Conservation (phyloP, 1,140 invertebrate species). For the Temnothorax nylanderi region DNA sequence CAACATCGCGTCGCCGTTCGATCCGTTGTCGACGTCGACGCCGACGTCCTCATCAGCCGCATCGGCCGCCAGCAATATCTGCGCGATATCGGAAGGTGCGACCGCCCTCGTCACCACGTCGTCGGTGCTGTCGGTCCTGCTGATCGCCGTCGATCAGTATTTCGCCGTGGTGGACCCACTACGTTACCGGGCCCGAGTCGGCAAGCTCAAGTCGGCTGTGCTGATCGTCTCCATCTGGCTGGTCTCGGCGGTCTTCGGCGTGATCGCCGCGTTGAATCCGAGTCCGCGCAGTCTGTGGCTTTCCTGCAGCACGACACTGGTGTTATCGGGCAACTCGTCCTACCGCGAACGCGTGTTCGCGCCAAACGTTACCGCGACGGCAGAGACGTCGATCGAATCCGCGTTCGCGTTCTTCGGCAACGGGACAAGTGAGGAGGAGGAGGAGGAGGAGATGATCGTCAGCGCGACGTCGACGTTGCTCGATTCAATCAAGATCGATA, state of each 20-base stretch:
- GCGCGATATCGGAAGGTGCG: constrained; percentile 79
- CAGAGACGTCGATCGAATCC: not conserved
- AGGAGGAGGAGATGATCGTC: not conserved
- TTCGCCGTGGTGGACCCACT: constrained; percentile 95
- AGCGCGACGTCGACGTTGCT: not conserved
- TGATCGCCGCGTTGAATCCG: constrained; percentile 85
- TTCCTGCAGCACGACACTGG: constrained; percentile 78
- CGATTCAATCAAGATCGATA: not conserved
- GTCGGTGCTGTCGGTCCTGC: constrained; percentile 90
- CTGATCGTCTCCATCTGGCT: constrained; percentile 90
- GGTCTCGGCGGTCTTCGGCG: constrained; percentile 87
- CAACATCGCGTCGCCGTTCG: constrained; percentile 1
- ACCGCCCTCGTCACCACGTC: constrained; percentile 81
- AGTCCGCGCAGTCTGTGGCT: constrained; percentile 86
- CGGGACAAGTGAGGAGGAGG: constrained; percentile 8
- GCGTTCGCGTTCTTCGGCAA: not conserved
- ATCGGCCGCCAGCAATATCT: constrained; percentile 61
- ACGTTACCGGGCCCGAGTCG: constrained; percentile 92
- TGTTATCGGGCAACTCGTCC: not conserved
- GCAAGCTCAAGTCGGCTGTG: constrained; percentile 89
- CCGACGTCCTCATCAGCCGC: not conserved
- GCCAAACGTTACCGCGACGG: constrained; percentile 13
- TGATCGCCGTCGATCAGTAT: constrained; percentile 95
- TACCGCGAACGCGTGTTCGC: constrained; percentile 11
- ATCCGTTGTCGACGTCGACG: not conserved